These are phyloP conservation scores for Percopsis transmontana DNA, from an alignment of 2,113 vertebrate genomes.

Conservation along the genomic window DNA sequence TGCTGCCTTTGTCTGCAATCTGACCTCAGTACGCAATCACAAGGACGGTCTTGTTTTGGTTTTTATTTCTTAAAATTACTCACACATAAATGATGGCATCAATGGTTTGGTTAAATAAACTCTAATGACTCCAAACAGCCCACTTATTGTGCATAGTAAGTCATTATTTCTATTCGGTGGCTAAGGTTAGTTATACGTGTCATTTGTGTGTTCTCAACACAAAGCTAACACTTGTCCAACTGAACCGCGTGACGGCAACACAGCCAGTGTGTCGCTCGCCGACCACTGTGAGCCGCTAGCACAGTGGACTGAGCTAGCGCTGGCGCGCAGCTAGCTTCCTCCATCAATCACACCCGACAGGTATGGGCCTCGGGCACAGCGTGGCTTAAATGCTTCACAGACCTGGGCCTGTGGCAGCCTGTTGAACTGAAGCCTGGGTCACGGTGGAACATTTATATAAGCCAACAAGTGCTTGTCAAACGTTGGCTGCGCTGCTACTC, in stretches of 20 bases:
- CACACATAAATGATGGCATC: slow-evolving; percentile 12
- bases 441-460: slow-evolving; percentile 24
- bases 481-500: too few species aligned
- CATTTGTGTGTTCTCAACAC: background rate
- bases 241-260: background rate
- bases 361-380: slow-evolving; percentile 31
- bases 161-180: background rate
- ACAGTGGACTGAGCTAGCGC: slow-evolving; percentile 24
- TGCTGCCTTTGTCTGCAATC: slow-evolving; percentile 45
- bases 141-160: background rate
- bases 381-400: slow-evolving; percentile 36
- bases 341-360: slow-evolving; percentile 52
- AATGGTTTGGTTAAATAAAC: slow-evolving; percentile 51
- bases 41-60: slow-evolving; percentile 50
- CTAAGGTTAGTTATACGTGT: background rate
- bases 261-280: too few species aligned
- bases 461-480: background rate
- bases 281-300: background rate
- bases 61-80: slow-evolving; percentile 48
- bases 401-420: slow-evolving; percentile 27
- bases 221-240: background rate
- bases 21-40: slow-evolving; percentile 32
- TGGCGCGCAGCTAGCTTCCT: slow-evolving; percentile 13
- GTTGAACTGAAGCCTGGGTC: slow-evolving; percentile 22
- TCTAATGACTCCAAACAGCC: background rate